A percentile compares a stretch with the other conserved stretches of the same genome.
phyloP scores from a whole-genome alignment of 2,888 invertebrate genomes.

The Tanaodytes sp. region DNA sequence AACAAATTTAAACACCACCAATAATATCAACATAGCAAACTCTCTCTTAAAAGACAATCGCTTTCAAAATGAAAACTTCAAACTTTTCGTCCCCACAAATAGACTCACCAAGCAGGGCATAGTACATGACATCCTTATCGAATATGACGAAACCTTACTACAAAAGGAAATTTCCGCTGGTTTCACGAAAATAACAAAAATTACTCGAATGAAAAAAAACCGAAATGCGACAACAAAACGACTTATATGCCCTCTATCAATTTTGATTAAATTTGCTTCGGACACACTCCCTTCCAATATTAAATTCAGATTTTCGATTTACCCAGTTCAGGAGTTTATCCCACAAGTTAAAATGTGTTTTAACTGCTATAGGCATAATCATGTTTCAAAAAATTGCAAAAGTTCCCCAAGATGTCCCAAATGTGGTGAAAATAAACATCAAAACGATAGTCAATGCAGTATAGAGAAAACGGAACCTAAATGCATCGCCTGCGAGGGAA shows the following conservation, averaged over 20 bases:
- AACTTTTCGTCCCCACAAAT: background rate
- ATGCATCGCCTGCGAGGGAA: background rate
- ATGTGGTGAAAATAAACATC: background rate
- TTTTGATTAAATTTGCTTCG: background rate
- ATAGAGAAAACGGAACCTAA: background rate
- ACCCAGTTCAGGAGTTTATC: background rate
- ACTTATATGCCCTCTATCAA: background rate
- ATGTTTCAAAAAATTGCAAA: background rate
- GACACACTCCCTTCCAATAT: background rate
- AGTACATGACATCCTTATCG: background rate
- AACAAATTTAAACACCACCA: background rate
- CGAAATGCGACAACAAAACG: background rate
- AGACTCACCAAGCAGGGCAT: background rate
- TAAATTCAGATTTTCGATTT: background rate
- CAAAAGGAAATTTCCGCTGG: background rate
- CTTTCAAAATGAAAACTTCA: background rate
- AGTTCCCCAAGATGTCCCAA: background rate
- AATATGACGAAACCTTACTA: background rate
- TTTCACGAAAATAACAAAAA: background rate
- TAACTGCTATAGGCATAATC: background rate
- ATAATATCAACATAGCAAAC: background rate
- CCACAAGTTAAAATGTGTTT: background rate
- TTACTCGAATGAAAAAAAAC: background rate
- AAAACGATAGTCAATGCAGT: background rate
- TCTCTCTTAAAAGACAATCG: background rate